A percentile compares a stretch with the other conserved stretches of the same genome.
phyloP scores from a whole-genome alignment of 2,113 vertebrate genomes.

The Bufo gargarizans region DNA sequence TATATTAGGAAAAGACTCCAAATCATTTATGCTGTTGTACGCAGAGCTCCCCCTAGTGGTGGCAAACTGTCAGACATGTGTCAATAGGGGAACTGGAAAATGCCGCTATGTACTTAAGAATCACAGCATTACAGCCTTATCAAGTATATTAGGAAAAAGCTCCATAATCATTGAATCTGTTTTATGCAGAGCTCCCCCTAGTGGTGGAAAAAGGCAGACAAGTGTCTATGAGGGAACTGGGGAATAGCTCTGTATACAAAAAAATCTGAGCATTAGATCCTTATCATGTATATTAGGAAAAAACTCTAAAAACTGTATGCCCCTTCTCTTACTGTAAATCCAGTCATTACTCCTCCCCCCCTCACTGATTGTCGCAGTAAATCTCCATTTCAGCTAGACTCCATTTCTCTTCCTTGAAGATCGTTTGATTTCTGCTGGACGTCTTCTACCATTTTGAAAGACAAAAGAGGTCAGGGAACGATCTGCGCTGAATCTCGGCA shows the following conservation, averaged over 20 bases:
- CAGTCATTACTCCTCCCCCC: not conserved
- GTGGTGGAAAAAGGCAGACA: too few relatives aligned
- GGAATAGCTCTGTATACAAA: too few relatives aligned
- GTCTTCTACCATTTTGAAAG: constrained; percentile 37
- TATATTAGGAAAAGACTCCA: not conserved
- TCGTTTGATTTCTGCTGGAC: not conserved
- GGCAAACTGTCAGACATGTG: too few relatives aligned
- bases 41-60: too few relatives aligned
- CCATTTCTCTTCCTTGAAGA: not conserved
- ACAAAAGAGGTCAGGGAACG: constrained; percentile 38
- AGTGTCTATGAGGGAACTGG: too few relatives aligned
- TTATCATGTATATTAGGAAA: too few relatives aligned
- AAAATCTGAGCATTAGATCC: too few relatives aligned
- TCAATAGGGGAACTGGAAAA: too few relatives aligned
- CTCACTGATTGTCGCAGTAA: not conserved
- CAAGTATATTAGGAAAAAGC: not conserved
- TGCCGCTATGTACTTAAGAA: too few relatives aligned
- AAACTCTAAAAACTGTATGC: too few relatives aligned
- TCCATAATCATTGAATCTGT: not conserved
- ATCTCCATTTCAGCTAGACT: constrained; percentile 12
- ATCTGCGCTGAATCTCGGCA: not conserved
- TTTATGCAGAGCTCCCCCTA: too few relatives aligned
- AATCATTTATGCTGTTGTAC: not conserved
- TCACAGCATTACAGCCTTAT: too few relatives aligned
- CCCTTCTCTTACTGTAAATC: not conserved